Conservation (phyloP, 2,797 vertebrate genomes). For the Pangasius djambal region DNA sequence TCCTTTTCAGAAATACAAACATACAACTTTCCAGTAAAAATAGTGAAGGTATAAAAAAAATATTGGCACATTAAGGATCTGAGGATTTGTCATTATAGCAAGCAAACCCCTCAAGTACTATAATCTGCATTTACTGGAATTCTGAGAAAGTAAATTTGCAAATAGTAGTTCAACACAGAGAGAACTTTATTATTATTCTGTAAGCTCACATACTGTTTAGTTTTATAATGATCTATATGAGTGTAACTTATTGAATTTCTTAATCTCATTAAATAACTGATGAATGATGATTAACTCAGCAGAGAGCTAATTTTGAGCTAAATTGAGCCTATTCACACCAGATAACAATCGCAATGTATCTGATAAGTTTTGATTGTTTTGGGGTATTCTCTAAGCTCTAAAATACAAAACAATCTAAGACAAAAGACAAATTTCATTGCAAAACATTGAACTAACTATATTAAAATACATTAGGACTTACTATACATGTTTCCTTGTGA, state of each 20-base stretch:
- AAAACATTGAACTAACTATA: background rate
- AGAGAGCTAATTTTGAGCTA: too few relatives aligned
- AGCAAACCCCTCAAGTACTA: background rate
- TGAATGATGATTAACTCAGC: too few relatives aligned
- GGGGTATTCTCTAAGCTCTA: background rate
- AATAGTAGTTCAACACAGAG: background rate
- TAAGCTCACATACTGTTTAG: background rate
- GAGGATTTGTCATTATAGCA: background rate
- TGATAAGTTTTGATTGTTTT: too few relatives aligned
- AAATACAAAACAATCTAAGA: too few relatives aligned
- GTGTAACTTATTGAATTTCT: too few relatives aligned
- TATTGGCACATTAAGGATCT: too few relatives aligned
- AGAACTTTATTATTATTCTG: background rate
- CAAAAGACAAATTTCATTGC: too few relatives aligned
- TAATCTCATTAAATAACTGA: too few relatives aligned
- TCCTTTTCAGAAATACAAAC: constrained; percentile 1
- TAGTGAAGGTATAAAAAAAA: background rate
- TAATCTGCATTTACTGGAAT: background rate
- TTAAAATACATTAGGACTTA: background rate
- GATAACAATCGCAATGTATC: too few relatives aligned
- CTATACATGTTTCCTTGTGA: background rate
- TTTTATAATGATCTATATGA: too few relatives aligned
- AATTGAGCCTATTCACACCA: too few relatives aligned
- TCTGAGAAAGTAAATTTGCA: background rate
- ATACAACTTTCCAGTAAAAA: too few relatives aligned